A percentile compares a stretch with the other conserved stretches of the same genome.
These are phyloP conservation scores for Regulus satrapa DNA, from an alignment of 2,113 vertebrate genomes.

Conservation along the genomic window DNA sequence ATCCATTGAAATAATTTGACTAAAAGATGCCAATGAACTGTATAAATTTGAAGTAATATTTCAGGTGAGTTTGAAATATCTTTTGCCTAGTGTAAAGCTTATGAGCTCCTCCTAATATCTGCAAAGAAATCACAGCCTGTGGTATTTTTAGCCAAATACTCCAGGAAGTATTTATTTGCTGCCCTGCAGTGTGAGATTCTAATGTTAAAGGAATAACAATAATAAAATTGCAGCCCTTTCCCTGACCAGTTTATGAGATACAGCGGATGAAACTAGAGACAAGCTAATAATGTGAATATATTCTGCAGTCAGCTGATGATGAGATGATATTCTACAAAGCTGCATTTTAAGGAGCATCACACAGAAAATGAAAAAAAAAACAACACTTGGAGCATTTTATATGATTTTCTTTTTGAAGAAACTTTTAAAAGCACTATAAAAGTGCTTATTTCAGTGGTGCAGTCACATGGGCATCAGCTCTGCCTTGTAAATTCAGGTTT, in stretches of 20 bases:
- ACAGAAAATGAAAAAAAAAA: background rate
- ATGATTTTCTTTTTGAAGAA: background rate
- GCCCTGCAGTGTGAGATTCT: background rate
- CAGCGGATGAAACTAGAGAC: background rate
- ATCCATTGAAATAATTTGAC: background rate
- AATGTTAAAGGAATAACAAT: background rate
- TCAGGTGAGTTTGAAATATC: background rate
- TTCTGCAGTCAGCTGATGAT: background rate
- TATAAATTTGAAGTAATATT: background rate
- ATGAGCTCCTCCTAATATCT: background rate
- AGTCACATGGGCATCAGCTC: background rate
- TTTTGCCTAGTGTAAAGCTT: background rate
- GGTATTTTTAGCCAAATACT: background rate
- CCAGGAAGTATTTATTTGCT: background rate
- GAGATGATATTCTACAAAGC: background rate
- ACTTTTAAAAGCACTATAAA: background rate
- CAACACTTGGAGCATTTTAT: background rate
- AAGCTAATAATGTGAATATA: background rate
- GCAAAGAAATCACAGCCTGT: background rate
- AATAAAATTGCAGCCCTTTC: background rate
- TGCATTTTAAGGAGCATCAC: background rate
- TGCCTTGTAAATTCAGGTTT: background rate
- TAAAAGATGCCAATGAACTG: background rate
- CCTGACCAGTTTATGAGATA: background rate
- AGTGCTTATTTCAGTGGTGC: background rate